A percentile compares a stretch with the other conserved stretches of the same genome.
These are phyloP conservation scores for Cylas formicarius DNA, from an alignment of 1,140 invertebrate genomes.

Conservation along the genomic window DNA sequence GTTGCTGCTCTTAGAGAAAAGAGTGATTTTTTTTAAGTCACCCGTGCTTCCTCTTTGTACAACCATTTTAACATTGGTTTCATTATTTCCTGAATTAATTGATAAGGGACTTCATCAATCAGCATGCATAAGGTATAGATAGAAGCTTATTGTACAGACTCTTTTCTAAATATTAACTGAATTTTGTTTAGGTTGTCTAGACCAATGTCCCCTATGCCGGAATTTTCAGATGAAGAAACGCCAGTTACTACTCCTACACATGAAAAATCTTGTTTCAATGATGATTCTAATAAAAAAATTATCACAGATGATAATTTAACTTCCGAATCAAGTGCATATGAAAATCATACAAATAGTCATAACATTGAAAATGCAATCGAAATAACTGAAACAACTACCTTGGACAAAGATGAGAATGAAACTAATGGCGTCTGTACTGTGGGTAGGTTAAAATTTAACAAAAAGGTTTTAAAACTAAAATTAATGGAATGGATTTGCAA, in stretches of 20 bases:
- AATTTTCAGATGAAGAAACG: slow-evolving; percentile 48
- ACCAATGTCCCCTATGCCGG: slow-evolving; percentile 71
- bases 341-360: slow-evolving; percentile 8
- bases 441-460: too few relatives aligned
- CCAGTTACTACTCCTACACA: too few relatives aligned
- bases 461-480: too few relatives aligned
- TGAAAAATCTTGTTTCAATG: too few relatives aligned
- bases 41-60: slow-evolving; percentile 86
- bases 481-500: too few relatives aligned
- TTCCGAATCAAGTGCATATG: not conserved
- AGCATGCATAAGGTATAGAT: slow-evolving; percentile 67
- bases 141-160: too few relatives aligned
- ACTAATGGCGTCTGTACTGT: slow-evolving; percentile 11
- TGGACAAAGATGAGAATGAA: slow-evolving; percentile 12
- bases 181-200: slow-evolving; percentile 57
- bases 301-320: slow-evolving; percentile 2
- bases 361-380: slow-evolving; percentile 18
- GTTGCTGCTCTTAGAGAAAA: slow-evolving; percentile 81
- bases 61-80: slow-evolving; percentile 80
- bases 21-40: slow-evolving; percentile 87
- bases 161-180: too few relatives aligned
- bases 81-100: slow-evolving; percentile 82
- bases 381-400: slow-evolving; percentile 10
- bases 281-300: too few relatives aligned
- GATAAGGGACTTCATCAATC: slow-evolving; percentile 80